Conservation (phyloP, 2,888 invertebrate species). For the Pandemis corylana region DNA sequence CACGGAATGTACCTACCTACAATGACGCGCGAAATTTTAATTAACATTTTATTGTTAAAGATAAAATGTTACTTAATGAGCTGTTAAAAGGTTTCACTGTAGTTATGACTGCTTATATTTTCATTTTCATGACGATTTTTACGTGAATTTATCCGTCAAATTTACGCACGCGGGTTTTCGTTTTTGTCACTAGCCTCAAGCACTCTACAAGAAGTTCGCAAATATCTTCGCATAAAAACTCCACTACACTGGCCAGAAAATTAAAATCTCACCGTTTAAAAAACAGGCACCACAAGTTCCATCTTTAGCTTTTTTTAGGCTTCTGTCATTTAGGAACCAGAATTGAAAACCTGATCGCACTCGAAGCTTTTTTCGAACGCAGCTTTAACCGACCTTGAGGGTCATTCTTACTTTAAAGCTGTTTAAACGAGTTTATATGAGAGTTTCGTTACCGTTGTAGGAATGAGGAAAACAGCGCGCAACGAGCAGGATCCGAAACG, state of each 20-base stretch:
- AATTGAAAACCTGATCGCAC: constrained; percentile 31
- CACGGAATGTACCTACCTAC: no score
- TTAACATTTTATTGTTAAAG: no score
- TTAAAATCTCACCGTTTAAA: constrained; percentile 2
- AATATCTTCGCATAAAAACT: background rate
- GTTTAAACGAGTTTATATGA: constrained; percentile 18
- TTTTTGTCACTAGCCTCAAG: no score
- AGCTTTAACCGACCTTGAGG: constrained; percentile 35
- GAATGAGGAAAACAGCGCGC: constrained; percentile 38
- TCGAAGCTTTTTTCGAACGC: constrained; percentile 30
- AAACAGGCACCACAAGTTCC: constrained; percentile 2
- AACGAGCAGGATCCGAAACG: constrained; percentile 21
- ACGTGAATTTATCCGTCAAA: no score
- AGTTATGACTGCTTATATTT: no score
- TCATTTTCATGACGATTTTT: no score
- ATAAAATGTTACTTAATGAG: no score
- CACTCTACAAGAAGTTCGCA: background rate
- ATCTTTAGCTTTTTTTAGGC: constrained; percentile 25
- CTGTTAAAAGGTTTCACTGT: no score
- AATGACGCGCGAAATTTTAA: no score
- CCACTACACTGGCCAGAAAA: background rate
- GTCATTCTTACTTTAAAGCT: constrained; percentile 28
- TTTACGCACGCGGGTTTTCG: no score
- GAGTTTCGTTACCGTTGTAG: constrained; percentile 38
- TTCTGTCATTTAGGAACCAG: constrained; percentile 33